These are phyloP conservation scores for Siniperca chuatsi DNA, from an alignment of 2,113 vertebrate species.

Conservation along the genomic window DNA sequence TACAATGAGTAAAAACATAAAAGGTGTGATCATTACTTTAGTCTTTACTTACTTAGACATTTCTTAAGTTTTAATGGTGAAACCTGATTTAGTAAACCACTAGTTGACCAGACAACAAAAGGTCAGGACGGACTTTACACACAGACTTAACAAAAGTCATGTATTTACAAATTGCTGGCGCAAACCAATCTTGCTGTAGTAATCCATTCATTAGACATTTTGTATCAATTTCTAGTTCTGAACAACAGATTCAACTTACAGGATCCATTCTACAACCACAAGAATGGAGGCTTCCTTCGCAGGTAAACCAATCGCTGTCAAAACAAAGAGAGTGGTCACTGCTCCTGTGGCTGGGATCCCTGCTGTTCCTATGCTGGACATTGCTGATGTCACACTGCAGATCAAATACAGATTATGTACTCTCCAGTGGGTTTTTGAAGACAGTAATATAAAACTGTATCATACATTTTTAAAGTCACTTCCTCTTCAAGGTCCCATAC, in stretches of 20 bases:
- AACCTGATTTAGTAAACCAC: not conserved
- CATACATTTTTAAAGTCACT: not conserved
- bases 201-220: not conserved
- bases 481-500: not conserved
- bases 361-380: conserved; percentile 2
- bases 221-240: not conserved
- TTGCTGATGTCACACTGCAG: conserved; percentile 12
- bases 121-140: too few species aligned
- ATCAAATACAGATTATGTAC: not conserved
- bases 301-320: not conserved
- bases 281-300: not conserved
- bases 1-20: too few species aligned
- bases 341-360: conserved; percentile 24
- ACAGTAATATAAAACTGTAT: not conserved
- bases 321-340: conserved; percentile 7
- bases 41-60: not conserved
- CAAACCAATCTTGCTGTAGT: not conserved
- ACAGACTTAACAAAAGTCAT: too few species aligned
- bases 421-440: not conserved
- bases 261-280: conserved; percentile 21
- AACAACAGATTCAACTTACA: conserved; percentile 5
- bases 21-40: too few species aligned
- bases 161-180: too few species aligned
- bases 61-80: not conserved
- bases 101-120: too few species aligned